phyloP scores from a whole-genome alignment of 2,888 invertebrate species.

The Tenthredo notha region DNA sequence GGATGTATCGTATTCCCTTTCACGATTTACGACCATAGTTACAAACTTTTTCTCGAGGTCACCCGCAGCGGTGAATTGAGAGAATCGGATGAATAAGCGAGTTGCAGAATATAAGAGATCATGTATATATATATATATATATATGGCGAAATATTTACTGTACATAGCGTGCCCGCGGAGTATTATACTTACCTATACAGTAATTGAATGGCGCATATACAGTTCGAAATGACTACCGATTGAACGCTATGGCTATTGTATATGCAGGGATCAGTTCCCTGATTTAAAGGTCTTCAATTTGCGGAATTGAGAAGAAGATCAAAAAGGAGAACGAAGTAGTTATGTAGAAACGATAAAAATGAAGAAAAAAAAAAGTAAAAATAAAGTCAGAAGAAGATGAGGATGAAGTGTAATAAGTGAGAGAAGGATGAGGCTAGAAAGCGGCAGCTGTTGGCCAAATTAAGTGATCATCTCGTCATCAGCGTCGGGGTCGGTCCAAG shows the following conservation, averaged over 20 bases:
- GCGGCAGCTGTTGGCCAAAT: conserved; percentile 78
- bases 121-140: background rate
- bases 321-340: background rate
- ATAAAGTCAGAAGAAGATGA: conserved; percentile 12
- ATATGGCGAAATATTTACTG: background rate
- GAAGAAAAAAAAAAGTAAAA: background rate
- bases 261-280: conserved; percentile 9
- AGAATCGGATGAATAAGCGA: background rate
- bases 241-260: conserved; percentile 25
- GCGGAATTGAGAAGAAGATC: conserved; percentile 66
- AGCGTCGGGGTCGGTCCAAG: conserved; percentile 46
- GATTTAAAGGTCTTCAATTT: conserved; percentile 70
- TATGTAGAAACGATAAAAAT: background rate
- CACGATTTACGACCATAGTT: conserved; percentile 21
- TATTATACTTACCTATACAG: conserved; percentile 12
- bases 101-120: background rate
- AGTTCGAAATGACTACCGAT: conserved; percentile 19
- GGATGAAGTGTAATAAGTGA: conserved; percentile 37
- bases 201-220: conserved; percentile 27
- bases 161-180: conserved; percentile 18
- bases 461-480: conserved; percentile 78
- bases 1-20: background rate
- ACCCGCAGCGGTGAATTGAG: background rate
- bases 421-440: conserved; percentile 45
- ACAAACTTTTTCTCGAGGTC: background rate